These are phyloP conservation scores for Stomatorhinus ivindoensis DNA, from an alignment of 2,113 vertebrate species.

Conservation along the genomic window DNA sequence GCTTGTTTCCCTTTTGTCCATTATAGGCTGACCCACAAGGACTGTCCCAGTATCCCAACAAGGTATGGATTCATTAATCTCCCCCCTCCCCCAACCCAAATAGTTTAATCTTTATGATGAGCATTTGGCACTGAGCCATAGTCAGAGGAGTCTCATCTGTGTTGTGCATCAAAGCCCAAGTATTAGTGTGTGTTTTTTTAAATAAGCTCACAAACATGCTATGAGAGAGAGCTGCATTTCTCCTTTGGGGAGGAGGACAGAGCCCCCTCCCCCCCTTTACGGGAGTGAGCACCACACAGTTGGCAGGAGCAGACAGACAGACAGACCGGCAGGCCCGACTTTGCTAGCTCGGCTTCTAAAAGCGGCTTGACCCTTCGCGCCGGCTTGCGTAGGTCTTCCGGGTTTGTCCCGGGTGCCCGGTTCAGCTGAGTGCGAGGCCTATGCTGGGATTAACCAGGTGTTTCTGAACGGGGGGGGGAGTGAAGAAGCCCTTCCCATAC, in stretches of 20 bases:
- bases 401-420: neutral
- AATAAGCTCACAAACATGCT: neutral
- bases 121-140: neutral
- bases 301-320: neutral
- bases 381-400: neutral
- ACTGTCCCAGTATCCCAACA: slow-evolving; percentile 48
- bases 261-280: neutral
- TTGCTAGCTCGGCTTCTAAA: neutral
- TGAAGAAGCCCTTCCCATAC: neutral
- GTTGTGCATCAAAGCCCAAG: neutral
- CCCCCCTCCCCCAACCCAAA: neutral
- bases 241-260: neutral
- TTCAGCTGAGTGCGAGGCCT: neutral
- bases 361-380: neutral
- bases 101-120: neutral
- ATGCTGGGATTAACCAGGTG: neutral
- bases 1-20: slow-evolving; percentile 9
- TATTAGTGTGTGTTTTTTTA: neutral
- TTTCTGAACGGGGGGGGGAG: neutral
- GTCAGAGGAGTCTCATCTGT: neutral
- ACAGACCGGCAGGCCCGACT: neutral
- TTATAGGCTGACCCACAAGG: slow-evolving; percentile 59
- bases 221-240: neutral
- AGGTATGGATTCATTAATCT: slow-evolving; percentile 43
- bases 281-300: neutral